A percentile compares a stretch with the other conserved stretches of the same genome.
These are phyloP conservation scores for Xenopus petersii DNA, from an alignment of 2,797 vertebrate genomes.

Conservation along the genomic window DNA sequence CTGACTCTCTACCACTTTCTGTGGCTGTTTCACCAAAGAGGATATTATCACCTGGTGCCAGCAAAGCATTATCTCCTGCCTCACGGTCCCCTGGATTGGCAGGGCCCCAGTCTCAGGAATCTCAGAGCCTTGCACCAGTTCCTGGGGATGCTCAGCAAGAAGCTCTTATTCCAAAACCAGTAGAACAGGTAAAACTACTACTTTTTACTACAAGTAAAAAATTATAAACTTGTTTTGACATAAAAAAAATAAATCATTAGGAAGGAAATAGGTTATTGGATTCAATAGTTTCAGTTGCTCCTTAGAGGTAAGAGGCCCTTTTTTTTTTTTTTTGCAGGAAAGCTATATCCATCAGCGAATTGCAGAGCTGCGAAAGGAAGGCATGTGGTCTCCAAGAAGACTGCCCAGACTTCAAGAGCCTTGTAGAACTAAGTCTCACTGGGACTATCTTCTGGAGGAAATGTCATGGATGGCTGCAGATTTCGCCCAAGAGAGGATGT, in stretches of 20 bases:
- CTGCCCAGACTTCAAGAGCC: slow-evolving; percentile 91
- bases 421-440: slow-evolving; percentile 88
- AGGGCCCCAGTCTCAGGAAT: slow-evolving; percentile 66
- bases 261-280: too few species aligned
- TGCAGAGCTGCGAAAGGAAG: slow-evolving; percentile 90
- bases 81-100: slow-evolving; percentile 74
- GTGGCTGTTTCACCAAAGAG: slow-evolving; percentile 65
- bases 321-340: slow-evolving; percentile 68
- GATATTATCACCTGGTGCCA: slow-evolving; percentile 65
- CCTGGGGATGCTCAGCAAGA: slow-evolving; percentile 21
- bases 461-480: slow-evolving; percentile 99
- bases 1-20: slow-evolving; percentile 61
- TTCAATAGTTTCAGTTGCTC: too few species aligned
- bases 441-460: slow-evolving; percentile 96
- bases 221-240: too few species aligned
- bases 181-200: slow-evolving; percentile 73
- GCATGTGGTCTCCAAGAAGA: slow-evolving; percentile 88
- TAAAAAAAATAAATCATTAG: too few species aligned
- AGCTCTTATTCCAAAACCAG: slow-evolving; percentile 67
- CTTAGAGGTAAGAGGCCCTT: too few species aligned
- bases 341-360: slow-evolving; percentile 91
- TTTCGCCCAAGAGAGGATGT: slow-evolving; percentile 94
- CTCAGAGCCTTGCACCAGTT: slow-evolving; percentile 62
- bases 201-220: too few species aligned
- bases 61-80: slow-evolving; percentile 63